Percentiles rank a stretch among this genome's conserved stretches.
These are phyloP conservation scores for Lophius piscatorius DNA, from an alignment of 2,113 vertebrate genomes.

Conservation along the genomic window DNA sequence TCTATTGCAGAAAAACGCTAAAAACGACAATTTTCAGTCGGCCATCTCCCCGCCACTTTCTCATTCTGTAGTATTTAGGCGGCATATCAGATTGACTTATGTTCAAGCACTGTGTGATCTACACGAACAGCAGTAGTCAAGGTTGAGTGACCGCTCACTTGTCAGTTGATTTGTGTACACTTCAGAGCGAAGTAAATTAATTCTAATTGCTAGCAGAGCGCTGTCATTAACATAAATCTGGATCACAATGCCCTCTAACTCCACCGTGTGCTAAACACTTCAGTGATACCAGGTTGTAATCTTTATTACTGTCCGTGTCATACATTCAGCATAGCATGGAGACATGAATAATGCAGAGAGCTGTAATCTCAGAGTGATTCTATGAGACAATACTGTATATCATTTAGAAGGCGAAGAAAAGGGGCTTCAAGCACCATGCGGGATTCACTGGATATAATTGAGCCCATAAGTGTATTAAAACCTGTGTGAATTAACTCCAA, in stretches of 20 bases:
- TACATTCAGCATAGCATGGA: conserved; percentile 52
- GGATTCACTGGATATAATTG: conserved; percentile 51
- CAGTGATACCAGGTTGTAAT: conserved; percentile 70
- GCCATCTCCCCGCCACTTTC: conserved; percentile 4
- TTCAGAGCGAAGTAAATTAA: conserved; percentile 47
- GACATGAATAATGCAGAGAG: conserved; percentile 71
- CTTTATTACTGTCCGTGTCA: conserved; percentile 75
- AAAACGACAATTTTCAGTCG: conserved; percentile 23
- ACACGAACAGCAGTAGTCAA: conserved; percentile 38
- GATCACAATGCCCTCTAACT: conserved; percentile 55
- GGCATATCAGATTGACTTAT: conserved; percentile 27
- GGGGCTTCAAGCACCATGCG: conserved; percentile 29
- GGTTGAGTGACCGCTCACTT: conserved; percentile 64
- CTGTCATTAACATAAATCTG: conserved; percentile 65
- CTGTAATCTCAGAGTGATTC: conserved; percentile 49
- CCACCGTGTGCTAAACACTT: conserved; percentile 69
- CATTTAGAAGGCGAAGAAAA: conserved; percentile 44
- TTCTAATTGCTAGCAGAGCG: conserved; percentile 61
- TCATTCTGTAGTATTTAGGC: conserved; percentile 23
- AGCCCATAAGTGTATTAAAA: conserved; percentile 50
- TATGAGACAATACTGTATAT: conserved; percentile 46
- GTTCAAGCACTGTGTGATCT: conserved; percentile 38
- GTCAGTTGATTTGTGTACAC: conserved; percentile 65
- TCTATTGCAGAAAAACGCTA: conserved; percentile 32
- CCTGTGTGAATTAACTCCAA: conserved; percentile 38